Base-by-base conservation (phyloP, 2,797 vertebrate genomes). In the Sebastes kiyomatsui region DNA sequence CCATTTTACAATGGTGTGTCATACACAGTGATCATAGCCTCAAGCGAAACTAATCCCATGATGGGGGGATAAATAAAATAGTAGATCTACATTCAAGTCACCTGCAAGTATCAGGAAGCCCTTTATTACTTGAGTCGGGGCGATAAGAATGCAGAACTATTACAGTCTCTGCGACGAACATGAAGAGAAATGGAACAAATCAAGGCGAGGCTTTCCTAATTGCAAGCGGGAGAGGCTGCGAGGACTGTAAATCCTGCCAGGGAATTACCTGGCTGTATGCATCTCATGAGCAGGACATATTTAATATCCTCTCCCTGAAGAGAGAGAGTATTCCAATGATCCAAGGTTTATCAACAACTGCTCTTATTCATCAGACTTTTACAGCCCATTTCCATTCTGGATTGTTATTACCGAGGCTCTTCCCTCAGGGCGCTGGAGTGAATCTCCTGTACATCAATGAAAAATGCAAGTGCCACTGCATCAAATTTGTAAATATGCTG, bases 171-270 rank as follows among this genome's bases (percentile, higher is more conserved):
- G 55, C 28, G 9, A 60, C 64, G 58, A 74, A 74, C 83, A 81
- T 80, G 67, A 84, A 76, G 75, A 89, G 84, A 86, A 80, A 89
- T 82, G 75, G 76, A 86, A 88, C 59, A 76, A 88, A 88, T 87
- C 67, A 80, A 86, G 77, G 5, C 3, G 8, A 75, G 55, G 70
- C 75, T 71, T n/a, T 60, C 54, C 49, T 90, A 90, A 88, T 88
- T 91, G 85, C 80, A 18, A 72, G 25, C 70, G 4, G 42, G 42
- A 79, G 80, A 52, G 73, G 23, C 71, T 58, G 75, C 67, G 58
- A 42, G 42, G 78, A 72, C 78, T 55, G 80, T 68, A 74, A 81
- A 86, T 83, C 80, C 81, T 77, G 76, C 54, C 8, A 18, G 73
- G 79, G 69, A 82, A 90, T 89, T 20, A 87, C 79, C 77, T 75